Conservation (phyloP, 2,888 invertebrate species). For the Sclerodermus sp. region DNA sequence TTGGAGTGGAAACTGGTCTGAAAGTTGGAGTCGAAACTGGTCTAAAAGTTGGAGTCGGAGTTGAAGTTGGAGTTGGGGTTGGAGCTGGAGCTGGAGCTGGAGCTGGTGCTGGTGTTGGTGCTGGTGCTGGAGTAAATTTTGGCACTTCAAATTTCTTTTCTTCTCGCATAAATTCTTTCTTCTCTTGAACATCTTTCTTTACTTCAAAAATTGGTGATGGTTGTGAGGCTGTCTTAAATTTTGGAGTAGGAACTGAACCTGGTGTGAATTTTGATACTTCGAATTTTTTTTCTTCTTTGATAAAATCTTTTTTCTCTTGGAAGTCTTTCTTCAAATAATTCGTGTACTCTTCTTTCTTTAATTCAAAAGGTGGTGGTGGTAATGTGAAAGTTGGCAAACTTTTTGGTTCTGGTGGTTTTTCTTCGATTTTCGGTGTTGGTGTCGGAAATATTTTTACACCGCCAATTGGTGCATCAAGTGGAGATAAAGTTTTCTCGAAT, state of each 20-base stretch:
- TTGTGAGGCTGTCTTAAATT: too few species aligned
- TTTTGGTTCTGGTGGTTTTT: slow-evolving; percentile 15
- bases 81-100: slow-evolving; percentile 11
- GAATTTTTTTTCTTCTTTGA: too few species aligned
- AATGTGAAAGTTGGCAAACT: slow-evolving; percentile 36
- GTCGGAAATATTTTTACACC: slow-evolving; percentile 62
- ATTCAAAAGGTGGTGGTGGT: slow-evolving; percentile 49
- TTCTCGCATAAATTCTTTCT: slow-evolving; percentile 15
- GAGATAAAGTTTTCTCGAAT: slow-evolving; percentile 60
- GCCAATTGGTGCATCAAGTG: slow-evolving; percentile 62
- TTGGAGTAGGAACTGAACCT: too few species aligned
- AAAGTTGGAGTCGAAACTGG: too few species aligned
- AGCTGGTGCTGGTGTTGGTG: slow-evolving; percentile 3
- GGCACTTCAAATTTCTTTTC: slow-evolving; percentile 16
- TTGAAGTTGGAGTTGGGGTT: slow-evolving; percentile 11
- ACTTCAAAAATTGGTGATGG: too few species aligned
- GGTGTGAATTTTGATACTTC: too few species aligned
- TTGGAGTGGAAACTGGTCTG: slow-evolving; percentile 8
- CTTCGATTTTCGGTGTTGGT: slow-evolving; percentile 30
- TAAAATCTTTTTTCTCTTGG: too few species aligned
- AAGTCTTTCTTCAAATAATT: slow-evolving; percentile 24
- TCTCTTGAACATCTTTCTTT: background rate
- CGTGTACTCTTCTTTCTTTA: slow-evolving; percentile 34
- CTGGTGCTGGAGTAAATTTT: slow-evolving; percentile 16
- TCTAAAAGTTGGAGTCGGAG: too few species aligned